These are phyloP conservation scores for Alloscopus bannaensis DNA, from an alignment of 2,888 invertebrate genomes.

Conservation along the genomic window DNA sequence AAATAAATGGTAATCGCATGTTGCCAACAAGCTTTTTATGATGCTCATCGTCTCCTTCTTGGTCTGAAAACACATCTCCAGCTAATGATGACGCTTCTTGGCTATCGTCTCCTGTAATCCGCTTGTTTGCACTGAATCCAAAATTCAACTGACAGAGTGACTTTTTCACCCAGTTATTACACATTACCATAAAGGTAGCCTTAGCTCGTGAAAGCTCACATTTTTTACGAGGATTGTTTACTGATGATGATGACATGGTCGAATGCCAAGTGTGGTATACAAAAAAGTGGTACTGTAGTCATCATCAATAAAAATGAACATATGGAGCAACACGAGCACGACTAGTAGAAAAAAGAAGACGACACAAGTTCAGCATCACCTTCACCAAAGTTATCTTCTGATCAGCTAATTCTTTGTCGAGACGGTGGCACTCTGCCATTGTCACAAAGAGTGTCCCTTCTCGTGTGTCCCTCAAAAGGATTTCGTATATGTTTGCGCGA, in stretches of 20 bases:
- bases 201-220: no score
- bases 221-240: no score
- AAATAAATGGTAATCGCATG: no score
- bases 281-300: not conserved
- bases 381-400: constrained; percentile 4
- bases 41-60: no score
- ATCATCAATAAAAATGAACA: constrained; percentile 13
- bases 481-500: not conserved
- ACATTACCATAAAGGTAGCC: not conserved
- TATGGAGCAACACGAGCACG: constrained; percentile 6
- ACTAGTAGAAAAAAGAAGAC: constrained; percentile 20
- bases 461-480: constrained; percentile 18
- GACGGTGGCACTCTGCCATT: not conserved
- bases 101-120: no score
- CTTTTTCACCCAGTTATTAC: not conserved
- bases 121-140: no score
- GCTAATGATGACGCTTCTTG: no score
- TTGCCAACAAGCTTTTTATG: no score
- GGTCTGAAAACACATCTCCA: no score
- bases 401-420: not conserved
- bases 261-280: not conserved
- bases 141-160: no score
- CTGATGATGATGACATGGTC: not conserved
- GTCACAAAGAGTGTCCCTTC: not conserved
- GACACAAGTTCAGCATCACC: constrained; percentile 28